Evolutionary conservation across 37 sponge, comb jelly and placozoan genomes (phyloP).

Genomic region (Cladorhizidae sp.): DNA sequence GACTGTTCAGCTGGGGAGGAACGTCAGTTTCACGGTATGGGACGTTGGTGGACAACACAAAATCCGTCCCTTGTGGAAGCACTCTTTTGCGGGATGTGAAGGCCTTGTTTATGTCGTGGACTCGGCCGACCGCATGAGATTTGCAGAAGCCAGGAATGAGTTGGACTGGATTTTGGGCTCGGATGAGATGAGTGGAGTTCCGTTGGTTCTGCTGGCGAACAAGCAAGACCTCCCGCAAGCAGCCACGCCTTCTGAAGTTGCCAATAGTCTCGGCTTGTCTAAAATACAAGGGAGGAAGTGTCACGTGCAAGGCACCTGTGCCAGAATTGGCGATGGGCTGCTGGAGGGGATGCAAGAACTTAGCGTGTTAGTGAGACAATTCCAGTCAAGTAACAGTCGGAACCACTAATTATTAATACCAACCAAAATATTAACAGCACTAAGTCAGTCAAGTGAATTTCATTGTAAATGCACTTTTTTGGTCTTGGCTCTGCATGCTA

Average conservation of each 20-base stretch:
- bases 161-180: constrained; percentile 69
- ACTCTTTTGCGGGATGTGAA: constrained; percentile 85
- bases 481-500: too few species aligned
- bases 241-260: constrained; percentile 47
- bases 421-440: too few species aligned
- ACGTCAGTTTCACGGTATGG: constrained; percentile 93
- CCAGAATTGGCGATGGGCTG: constrained; percentile 77
- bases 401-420: too few species aligned
- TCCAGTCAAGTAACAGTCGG: too few species aligned
- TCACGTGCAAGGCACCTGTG: constrained; percentile 86
- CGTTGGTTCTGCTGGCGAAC: constrained; percentile 83
- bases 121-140: constrained; percentile 65
- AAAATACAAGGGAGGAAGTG: constrained; percentile 68
- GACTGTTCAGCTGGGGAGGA: constrained; percentile 86
- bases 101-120: constrained; percentile 91
- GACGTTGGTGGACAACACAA: constrained; percentile 98
- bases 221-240: constrained; percentile 90
- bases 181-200: constrained; percentile 80
- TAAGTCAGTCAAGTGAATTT: too few species aligned
- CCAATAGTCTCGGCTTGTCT: constrained; percentile 61
- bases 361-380: constrained; percentile 70
- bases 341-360: constrained; percentile 76
- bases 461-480: too few species aligned
- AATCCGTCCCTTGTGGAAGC: constrained; percentile 92
- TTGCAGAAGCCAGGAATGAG: constrained; percentile 66